Percentiles rank a stretch among this genome's conserved stretches.
Evolutionary conservation across 2,113 vertebrate species (phyloP).

Genomic region (Lophius piscatorius): DNA sequence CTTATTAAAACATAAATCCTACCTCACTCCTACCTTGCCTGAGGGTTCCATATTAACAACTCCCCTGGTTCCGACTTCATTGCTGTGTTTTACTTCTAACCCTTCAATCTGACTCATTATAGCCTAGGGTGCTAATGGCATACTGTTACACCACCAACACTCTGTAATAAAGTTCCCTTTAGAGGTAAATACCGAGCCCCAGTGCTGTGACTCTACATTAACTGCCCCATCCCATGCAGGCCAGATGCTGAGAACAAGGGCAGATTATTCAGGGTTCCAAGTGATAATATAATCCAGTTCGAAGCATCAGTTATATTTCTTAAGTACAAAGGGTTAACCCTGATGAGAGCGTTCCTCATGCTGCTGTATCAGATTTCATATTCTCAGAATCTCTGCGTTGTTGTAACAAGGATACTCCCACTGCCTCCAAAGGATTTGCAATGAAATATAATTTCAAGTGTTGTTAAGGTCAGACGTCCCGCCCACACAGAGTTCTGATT

Average conservation of each 20-base stretch:
- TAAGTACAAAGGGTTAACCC: constrained; percentile 49
- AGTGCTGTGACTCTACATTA: constrained; percentile 34
- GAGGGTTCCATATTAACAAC: constrained; percentile 37
- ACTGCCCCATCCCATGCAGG: constrained; percentile 15
- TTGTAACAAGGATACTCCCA: constrained; percentile 43
- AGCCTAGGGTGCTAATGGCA: constrained; percentile 74
- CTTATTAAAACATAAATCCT: constrained; percentile 37
- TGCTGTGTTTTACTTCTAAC: constrained; percentile 59
- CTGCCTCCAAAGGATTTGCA: constrained; percentile 25
- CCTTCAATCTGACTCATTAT: constrained; percentile 75
- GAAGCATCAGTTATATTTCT: constrained; percentile 7
- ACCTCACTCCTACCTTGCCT: constrained; percentile 14
- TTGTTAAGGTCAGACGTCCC: constrained; percentile 48
- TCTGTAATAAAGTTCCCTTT: constrained; percentile 78
- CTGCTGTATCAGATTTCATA: constrained; percentile 50
- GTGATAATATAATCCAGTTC: constrained; percentile 22
- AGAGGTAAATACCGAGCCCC: constrained; percentile 59
- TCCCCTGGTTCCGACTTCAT: constrained; percentile 36
- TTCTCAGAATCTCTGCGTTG: constrained; percentile 45
- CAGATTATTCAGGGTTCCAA: constrained; percentile 29
- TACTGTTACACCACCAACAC: constrained; percentile 66
- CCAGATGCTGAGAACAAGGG: constrained; percentile 23
- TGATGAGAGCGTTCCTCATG: constrained; percentile 46
- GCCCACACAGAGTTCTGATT: constrained; percentile 64
- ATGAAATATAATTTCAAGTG: constrained; percentile 43